Base-by-base conservation (phyloP, 2,113 vertebrate genomes). In the Tenrec ecaudatus region DNA sequence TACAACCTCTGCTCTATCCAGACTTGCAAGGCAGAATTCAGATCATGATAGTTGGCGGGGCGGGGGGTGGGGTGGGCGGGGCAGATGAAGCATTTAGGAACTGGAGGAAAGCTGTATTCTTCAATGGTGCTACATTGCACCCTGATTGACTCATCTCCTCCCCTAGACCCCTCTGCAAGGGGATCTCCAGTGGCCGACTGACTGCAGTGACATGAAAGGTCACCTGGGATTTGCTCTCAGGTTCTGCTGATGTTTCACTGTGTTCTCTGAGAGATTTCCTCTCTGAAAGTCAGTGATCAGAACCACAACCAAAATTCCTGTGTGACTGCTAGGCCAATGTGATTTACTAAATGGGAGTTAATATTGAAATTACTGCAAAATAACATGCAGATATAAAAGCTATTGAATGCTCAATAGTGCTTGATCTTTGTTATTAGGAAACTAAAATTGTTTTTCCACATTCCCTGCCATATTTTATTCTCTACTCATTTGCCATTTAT, bases 361-460 rank as follows among this genome's bases (percentile, higher is more conserved):
- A 66, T 92, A 71, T 94, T 92, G 94, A 90, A 95, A 68, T 86
- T 14, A 88, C 11, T 80, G 82, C 84, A 90, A 94, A 94, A 38
- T 82, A 91, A 88, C 47, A 53, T 88, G 20, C 14, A 16, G 71
- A 80, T 83, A 85, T 92, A 38, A 82, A 76, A 93, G 73, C 19
- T 40, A 62, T 53, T 69, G 53, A 88, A 62, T 80, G 22, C 22
- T 81, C 92, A 82, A 47, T 88, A 80, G 31, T 80, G 27, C 17
- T 75, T 77, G 47, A 27, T 3, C 1, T 6, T 58, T 91, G n/a
- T 76, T 95, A 89, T 73, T 91, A 86, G 2, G 88, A 93, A 89
- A 25, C 17, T 82, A 40, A 86, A 94, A 90, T 40, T 92, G 2
- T 38, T 84, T 93, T 95, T 85, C 19, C 91, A 66, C 58, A 64